A percentile compares a stretch with the other conserved stretches of the same genome.
These are phyloP conservation scores for Tychaedon coryphoeus DNA, from an alignment of 2,113 vertebrate genomes.

Conservation along the genomic window DNA sequence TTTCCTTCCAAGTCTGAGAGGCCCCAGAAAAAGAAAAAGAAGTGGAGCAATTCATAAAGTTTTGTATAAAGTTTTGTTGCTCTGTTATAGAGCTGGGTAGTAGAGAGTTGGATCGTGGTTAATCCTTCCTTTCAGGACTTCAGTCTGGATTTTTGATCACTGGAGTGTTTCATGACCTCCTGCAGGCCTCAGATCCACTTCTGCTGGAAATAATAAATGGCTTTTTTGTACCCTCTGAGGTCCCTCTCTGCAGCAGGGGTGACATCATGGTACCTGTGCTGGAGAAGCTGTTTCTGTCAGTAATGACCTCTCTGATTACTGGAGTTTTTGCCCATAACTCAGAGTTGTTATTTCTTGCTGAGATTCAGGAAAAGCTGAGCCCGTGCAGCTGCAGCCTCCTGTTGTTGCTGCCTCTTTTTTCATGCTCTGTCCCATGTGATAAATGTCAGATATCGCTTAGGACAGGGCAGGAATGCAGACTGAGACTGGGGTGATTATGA, in stretches of 20 bases:
- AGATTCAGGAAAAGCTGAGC: conserved; percentile 1
- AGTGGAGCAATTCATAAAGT: neutral
- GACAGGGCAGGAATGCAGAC: conserved; percentile 28
- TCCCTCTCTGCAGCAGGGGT: neutral
- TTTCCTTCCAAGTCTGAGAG: neutral
- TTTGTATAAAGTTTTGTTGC: neutral
- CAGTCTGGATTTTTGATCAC: neutral
- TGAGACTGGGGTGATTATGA: neutral
- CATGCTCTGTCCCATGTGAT: neutral
- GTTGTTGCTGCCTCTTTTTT: conserved; percentile 5
- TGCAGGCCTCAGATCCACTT: neutral
- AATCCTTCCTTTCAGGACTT: neutral
- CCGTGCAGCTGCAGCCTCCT: conserved; percentile 41
- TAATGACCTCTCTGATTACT: conserved; percentile 36
- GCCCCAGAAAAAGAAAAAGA: neutral
- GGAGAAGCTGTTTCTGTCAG: conserved; percentile 14
- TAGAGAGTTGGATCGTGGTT: neutral
- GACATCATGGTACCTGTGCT: conserved; percentile 15
- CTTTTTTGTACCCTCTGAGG: neutral
- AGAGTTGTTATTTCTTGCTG: conserved; percentile 42
- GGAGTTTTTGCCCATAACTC: conserved; percentile 28
- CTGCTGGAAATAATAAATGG: neutral
- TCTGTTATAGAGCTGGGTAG: neutral
- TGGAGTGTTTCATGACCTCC: neutral
- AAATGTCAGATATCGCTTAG: conserved; percentile 30